Evolutionary conservation across 2,797 vertebrate genomes (phyloP).

Genomic region (Petrocephalus schoutedeni): DNA sequence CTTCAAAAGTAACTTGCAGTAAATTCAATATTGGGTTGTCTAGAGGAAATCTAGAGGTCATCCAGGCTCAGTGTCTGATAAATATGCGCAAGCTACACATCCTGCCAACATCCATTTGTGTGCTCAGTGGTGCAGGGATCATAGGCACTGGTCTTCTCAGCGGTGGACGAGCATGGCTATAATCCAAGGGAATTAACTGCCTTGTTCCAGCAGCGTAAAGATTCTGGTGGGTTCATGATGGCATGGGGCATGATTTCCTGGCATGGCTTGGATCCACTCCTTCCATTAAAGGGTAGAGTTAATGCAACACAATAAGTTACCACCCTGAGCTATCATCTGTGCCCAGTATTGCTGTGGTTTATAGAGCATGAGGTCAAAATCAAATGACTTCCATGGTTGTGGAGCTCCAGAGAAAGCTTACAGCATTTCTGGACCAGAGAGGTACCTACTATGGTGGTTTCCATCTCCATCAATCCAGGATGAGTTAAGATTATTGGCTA

Average conservation of each 20-base stretch:
- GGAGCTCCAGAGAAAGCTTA: background rate
- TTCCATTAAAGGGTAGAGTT: constrained; percentile 6
- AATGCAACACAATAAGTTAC: constrained; percentile 3
- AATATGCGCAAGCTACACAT: background rate
- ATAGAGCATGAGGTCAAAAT: background rate
- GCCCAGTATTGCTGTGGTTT: background rate
- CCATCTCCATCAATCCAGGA: background rate
- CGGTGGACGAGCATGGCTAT: background rate
- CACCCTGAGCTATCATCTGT: constrained; percentile 14
- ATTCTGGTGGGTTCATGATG: constrained; percentile 6
- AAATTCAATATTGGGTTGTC: constrained; percentile 14
- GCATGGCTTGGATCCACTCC: background rate
- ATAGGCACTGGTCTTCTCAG: background rate
- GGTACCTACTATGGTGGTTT: background rate
- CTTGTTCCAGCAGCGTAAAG: constrained; percentile 1
- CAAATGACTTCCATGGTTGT: background rate
- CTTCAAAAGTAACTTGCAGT: constrained; percentile 5
- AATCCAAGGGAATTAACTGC: constrained; percentile 15
- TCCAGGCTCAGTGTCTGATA: constrained; percentile 10
- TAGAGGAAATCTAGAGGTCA: constrained; percentile 9
- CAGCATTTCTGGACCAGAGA: background rate
- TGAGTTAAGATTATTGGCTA: background rate
- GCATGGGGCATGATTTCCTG: background rate
- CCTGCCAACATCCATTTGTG: constrained; percentile 10
- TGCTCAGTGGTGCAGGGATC: background rate